Percentiles rank a stretch among this genome's conserved stretches.
Evolutionary conservation across 2,888 invertebrate species (phyloP).

Genomic region (Tiphia femorata): DNA sequence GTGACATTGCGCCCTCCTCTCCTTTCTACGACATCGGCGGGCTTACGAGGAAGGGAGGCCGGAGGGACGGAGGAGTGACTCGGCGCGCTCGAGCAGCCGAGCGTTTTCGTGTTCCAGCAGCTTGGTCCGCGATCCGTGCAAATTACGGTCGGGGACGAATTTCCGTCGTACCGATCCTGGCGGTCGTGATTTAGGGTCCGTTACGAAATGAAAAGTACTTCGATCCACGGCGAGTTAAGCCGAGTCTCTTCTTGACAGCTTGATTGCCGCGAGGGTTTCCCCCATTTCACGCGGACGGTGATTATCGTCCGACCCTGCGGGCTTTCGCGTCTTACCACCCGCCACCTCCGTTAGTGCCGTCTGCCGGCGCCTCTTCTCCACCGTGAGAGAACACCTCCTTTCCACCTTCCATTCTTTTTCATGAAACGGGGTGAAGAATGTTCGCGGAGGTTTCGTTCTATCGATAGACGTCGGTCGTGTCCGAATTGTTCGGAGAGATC

Average conservation of each 20-base stretch:
- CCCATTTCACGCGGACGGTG: not conserved
- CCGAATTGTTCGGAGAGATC: too few relatives aligned
- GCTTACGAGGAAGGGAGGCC: not conserved
- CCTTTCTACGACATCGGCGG: slow-evolving; percentile 11
- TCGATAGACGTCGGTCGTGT: too few relatives aligned
- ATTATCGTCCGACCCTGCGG: too few relatives aligned
- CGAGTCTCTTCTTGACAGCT: not conserved
- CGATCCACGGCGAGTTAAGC: slow-evolving; percentile 4
- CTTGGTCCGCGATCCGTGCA: slow-evolving; percentile 22
- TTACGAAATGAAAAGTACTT: slow-evolving; percentile 32
- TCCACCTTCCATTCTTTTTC: too few relatives aligned
- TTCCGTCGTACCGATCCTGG: slow-evolving; percentile 28
- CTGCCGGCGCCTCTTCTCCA: too few relatives aligned
- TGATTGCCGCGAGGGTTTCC: slow-evolving; percentile 1
- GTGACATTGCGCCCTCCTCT: slow-evolving; percentile 33
- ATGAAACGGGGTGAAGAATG: too few relatives aligned
- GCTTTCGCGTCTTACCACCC: not conserved
- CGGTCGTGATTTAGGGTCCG: slow-evolving; percentile 36
- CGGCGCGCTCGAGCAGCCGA: slow-evolving; percentile 7
- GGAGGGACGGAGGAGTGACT: not conserved
- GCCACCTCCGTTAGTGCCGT: not conserved
- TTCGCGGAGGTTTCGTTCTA: too few relatives aligned
- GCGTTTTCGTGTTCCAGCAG: slow-evolving; percentile 17
- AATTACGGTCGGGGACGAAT: slow-evolving; percentile 45
- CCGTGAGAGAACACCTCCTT: too few relatives aligned